Base-by-base conservation (phyloP, 1,140 invertebrate species). In the Hetaerina americana region DNA sequence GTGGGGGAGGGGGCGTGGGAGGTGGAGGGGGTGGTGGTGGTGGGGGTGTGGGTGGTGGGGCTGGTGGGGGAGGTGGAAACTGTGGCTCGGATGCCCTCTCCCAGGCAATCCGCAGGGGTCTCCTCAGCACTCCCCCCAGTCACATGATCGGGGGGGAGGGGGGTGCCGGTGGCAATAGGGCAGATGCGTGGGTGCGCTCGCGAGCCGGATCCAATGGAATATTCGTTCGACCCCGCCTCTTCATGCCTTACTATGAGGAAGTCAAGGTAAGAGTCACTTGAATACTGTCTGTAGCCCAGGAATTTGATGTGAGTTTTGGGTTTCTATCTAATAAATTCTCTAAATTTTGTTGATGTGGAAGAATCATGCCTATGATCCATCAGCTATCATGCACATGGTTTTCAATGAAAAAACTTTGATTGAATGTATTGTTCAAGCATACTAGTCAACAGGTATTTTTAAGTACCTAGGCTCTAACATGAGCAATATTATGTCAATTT, bases 201-300 rank as follows among this genome's bases (percentile, higher is more conserved):
- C 26, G 31, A 6, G 24, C 70, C n/a, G 31, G 27, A n/a, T 24
- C 31, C 81, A 91, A 90, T 78, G 92, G 92, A 66, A 82, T 93
- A 27, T 94, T 91, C 81, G 88, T 94, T 0, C 87, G 92, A 75
- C 93, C 95, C 66, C 84, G 95, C 26, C 85, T 96, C 28, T 98
- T 96, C 81, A 90, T 93, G 85, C 95, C 95, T 18, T 96, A 96
- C 80, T 93, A 94, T 76, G 95, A 97, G 78, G 95, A 97, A 84
- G 89, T 93, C 0, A 96, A 96, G 86, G 90, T 92, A 79, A 75
- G 73, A 72, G 71, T 68, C 70, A 49, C 22, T 24, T 40, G 66
- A 68, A 26, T 73, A 27, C 66, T 27, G 72, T 74, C n/a, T n/a
- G n/a, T n/a, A n/a, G n/a, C n/a, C n/a, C n/a, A n/a, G n/a, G n/a